Base-by-base conservation (phyloP, 2,113 vertebrate species). In the Axis porcinus region DNA sequence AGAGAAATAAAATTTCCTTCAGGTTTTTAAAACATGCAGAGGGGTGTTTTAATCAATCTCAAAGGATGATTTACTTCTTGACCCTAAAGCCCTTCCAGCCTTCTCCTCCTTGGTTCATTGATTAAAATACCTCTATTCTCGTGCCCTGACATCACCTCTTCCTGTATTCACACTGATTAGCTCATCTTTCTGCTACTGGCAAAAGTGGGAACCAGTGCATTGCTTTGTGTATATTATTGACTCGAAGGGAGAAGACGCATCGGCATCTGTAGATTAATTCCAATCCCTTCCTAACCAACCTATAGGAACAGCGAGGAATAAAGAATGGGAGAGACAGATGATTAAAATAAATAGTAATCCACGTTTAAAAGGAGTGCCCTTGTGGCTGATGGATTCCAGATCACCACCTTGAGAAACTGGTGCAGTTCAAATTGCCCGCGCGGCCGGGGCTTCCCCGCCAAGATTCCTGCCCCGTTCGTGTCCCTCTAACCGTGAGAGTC, bases 341-440 rank as follows among this genome's bases (percentile, higher is more conserved):
- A 79, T 98, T 95, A 36, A 96, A 90, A 67, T 55, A 12, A 8
- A 57, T 13, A 70, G 86, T 89, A 97, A 98, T 98, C 98, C 98
- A 98, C 98, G 97, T 98, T 98, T 98, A 98, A 98, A 98, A 98
- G 96, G 84, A 91, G 97, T 70, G 87, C 93, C 95, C 95, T 90
- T 25, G 47, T 60, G 96, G 88, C 70, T 30, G 78, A 67, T 74
- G 64, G 83, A 1, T 27, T 91, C 30, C 82, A 94, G 85, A 78
- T 79, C 36, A 43, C 79, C 50, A 17, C 83, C 11, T 86, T 86
- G 93, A 90, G 92, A 98, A 98, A 97, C 97, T 97, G 97, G 93
- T 94, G 83, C 70, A 76, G 57, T n/a, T 40, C 58, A 86, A 97
- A 81, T 86, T 58, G 15, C 21, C 50, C 30, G 1, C 33, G 12